Conservation (phyloP, 2,113 vertebrate genomes). For the Procapra przewalskii region DNA sequence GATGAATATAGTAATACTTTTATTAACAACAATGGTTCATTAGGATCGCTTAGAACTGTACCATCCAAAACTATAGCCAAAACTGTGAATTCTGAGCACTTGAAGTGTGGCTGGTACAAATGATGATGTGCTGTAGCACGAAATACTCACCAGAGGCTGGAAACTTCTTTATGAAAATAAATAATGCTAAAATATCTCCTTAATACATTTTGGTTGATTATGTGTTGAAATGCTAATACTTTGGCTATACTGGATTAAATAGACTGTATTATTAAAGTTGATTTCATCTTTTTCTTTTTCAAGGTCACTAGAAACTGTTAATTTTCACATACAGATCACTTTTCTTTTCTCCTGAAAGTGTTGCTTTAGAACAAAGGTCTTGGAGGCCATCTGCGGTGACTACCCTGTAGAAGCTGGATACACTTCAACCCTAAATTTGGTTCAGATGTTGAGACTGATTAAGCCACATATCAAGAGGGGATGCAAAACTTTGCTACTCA, state of each 20-base stretch:
- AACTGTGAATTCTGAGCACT: not conserved
- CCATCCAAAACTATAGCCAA: fast-evolving
- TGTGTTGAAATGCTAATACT: not conserved
- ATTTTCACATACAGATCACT: not conserved
- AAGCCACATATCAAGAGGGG: not conserved
- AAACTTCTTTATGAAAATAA: not conserved
- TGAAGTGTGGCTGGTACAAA: not conserved
- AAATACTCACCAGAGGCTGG: not conserved
- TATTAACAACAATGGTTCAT: not conserved
- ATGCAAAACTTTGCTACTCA: not conserved
- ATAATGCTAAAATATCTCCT: not conserved
- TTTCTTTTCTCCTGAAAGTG: not conserved
- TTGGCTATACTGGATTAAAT: not conserved
- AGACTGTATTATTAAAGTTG: not conserved
- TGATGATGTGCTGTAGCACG: fast-evolving
- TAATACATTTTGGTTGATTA: not conserved
- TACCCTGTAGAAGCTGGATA: not conserved
- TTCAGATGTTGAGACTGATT: not conserved
- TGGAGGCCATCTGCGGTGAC: not conserved
- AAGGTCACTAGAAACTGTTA: not conserved
- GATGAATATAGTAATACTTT: not conserved
- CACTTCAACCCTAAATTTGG: not conserved
- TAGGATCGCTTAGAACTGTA: not conserved
- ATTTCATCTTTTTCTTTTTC: not conserved
- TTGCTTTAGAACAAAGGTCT: not conserved